phyloP scores from a whole-genome alignment of 2,113 vertebrate species.

The Python bivittatus region DNA sequence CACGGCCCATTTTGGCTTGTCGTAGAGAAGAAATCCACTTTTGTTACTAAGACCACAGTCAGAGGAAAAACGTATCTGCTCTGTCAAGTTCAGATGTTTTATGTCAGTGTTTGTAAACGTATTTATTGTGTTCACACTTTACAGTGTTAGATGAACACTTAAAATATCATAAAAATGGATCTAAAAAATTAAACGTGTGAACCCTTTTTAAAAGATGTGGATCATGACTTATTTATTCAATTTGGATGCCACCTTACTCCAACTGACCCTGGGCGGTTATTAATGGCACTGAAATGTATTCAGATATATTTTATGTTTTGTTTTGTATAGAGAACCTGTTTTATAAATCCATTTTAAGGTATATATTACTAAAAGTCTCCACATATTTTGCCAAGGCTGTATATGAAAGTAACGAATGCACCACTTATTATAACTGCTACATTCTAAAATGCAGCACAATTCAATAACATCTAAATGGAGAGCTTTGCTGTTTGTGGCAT shows the following conservation, averaged over 20 bases:
- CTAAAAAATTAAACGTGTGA: neutral
- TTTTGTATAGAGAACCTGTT: conserved; percentile 46
- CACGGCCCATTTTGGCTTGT: neutral
- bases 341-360: conserved; percentile 22
- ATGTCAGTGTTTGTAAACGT: neutral
- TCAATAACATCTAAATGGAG: conserved; percentile 41
- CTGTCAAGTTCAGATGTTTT: neutral
- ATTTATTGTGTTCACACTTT: neutral
- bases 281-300: conserved; percentile 20
- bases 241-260: neutral
- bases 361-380: conserved; percentile 27
- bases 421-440: conserved; percentile 32
- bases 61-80: neutral
- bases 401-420: conserved; percentile 57
- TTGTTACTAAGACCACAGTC: neutral
- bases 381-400: conserved; percentile 54
- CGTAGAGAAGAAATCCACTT: neutral
- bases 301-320: conserved; percentile 17
- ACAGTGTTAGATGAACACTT: neutral
- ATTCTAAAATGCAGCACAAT: conserved; percentile 30
- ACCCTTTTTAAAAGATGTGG: neutral
- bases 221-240: neutral
- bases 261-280: neutral
- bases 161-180: neutral
- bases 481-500: conserved; percentile 29